Conservation (phyloP, 2,888 invertebrate species). For the Agrochola litura region DNA sequence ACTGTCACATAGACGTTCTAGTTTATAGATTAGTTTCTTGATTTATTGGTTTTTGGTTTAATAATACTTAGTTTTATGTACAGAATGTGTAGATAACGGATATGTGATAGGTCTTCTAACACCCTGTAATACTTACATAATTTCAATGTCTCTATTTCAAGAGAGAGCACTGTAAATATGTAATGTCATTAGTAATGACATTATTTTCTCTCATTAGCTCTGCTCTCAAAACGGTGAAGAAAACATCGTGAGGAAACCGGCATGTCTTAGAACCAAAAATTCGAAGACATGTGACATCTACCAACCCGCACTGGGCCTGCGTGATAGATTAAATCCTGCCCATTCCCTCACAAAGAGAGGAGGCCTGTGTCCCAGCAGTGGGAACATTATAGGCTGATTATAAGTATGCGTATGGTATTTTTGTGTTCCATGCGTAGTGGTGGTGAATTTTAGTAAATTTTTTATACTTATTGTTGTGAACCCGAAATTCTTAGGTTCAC, state of each 20-base stretch:
- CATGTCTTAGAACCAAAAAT: too few relatives aligned
- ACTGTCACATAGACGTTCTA: not conserved
- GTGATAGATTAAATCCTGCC: too few relatives aligned
- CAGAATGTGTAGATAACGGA: not conserved
- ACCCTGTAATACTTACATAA: not conserved
- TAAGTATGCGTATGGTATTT: not conserved
- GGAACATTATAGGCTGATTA: too few relatives aligned
- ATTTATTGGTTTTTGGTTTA: not conserved
- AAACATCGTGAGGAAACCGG: too few relatives aligned
- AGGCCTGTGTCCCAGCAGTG: too few relatives aligned
- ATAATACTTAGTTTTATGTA: not conserved
- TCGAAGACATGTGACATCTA: too few relatives aligned
- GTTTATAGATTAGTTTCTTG: not conserved
- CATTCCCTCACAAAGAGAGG: too few relatives aligned
- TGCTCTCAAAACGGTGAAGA: too few relatives aligned
- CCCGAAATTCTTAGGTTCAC: not conserved
- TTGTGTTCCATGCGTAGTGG: not conserved
- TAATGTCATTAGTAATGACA: too few relatives aligned
- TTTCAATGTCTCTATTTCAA: not conserved
- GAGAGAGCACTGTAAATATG: too few relatives aligned
- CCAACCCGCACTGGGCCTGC: too few relatives aligned
- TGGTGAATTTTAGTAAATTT: not conserved
- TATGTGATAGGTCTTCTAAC: not conserved
- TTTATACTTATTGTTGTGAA: not conserved
- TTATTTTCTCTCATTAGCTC: too few relatives aligned